Conservation (phyloP, 2,797 vertebrate genomes). For the Pogoniulus pusillus region DNA sequence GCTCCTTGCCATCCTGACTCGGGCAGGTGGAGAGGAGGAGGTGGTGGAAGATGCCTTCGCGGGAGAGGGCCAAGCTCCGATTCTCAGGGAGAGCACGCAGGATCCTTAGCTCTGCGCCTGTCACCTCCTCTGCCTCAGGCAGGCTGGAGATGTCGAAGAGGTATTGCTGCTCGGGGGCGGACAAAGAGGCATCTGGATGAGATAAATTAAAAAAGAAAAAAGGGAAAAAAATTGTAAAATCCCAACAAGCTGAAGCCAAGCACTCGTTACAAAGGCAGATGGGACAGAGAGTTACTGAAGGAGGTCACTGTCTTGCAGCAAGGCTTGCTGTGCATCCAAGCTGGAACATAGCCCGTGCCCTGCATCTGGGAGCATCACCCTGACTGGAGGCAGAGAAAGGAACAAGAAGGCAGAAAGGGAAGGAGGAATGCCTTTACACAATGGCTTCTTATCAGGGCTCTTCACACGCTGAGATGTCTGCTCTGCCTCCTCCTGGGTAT, state of each 20-base stretch:
- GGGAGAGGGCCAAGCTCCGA: constrained; percentile 43
- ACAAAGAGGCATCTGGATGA: constrained; percentile 5
- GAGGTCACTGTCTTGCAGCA: neutral
- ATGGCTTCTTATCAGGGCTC: neutral
- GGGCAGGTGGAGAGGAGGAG: constrained; percentile 78
- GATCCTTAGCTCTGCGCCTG: constrained; percentile 81
- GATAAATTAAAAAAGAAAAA: neutral
- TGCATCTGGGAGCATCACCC: fast-evolving
- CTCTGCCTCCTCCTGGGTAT: neutral
- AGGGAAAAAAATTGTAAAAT: fast-evolving
- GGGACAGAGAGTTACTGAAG: neutral
- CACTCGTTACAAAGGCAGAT: neutral
- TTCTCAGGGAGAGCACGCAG: constrained; percentile 69
- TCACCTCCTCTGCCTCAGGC: constrained; percentile 76
- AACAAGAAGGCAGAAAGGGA: neutral
- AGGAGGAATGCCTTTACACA: neutral
- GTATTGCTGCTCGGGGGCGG: constrained; percentile 72
- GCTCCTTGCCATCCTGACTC: neutral
- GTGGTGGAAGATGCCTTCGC: constrained; percentile 69
- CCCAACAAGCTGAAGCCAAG: neutral
- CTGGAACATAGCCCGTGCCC: fast-evolving
- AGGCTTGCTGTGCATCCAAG: neutral
- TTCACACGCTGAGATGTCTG: neutral
- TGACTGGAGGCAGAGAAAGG: fast-evolving
- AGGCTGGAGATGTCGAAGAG: constrained; percentile 85